Base-by-base conservation (phyloP, 2,113 vertebrate genomes). In the Furnarius figulus region DNA sequence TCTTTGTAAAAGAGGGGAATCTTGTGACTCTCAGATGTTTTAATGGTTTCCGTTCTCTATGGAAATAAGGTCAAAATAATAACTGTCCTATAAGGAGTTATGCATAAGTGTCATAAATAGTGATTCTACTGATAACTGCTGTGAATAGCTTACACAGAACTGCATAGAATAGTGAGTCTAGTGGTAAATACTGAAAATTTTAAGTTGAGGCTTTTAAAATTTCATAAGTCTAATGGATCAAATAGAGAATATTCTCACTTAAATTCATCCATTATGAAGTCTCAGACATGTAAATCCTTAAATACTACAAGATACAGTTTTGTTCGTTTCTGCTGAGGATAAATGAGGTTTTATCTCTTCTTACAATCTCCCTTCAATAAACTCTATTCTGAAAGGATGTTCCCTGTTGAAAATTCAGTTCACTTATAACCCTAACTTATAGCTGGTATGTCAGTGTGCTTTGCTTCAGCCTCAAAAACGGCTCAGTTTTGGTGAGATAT, bases 11-110 rank as follows among this genome's bases (percentile, higher is more conserved):
- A 35, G 44, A 90, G 24, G 12, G 10, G 8, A 71, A 68, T 77
- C 95, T 79, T 83, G 24, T 96, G 94, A 91, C 55, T 93, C n/a
- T 75, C 59, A 59, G 61, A 80, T 87, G 72, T 42, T 88, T 77
- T 63, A 77, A 42, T 66, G 33, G 24, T 74, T 88, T 88, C 31
- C 30, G 79, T 89, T 87, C 46, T 39, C 15, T 74, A 0, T 84
- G 89, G 89, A 90, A 74, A 72, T 59, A 92, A 93, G 59, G 37
- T 92, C 52, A 86, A 86, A 92, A 59, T 81, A 75, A 59, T 19
- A 88, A 81, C 19, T 63, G 50, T 59, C n/a, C 33, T 75, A 3
- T 58, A 42, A 88, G 42, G 59, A 88, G 53, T 21, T 92, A 46
- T 76, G 27, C 30, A 35, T 79, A 31, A 80, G 14, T 65, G 28